A percentile compares a stretch with the other conserved stretches of the same genome.
Conservation (phyloP, 2,113 vertebrate species). For the Aspiorhynchus laticeps region DNA sequence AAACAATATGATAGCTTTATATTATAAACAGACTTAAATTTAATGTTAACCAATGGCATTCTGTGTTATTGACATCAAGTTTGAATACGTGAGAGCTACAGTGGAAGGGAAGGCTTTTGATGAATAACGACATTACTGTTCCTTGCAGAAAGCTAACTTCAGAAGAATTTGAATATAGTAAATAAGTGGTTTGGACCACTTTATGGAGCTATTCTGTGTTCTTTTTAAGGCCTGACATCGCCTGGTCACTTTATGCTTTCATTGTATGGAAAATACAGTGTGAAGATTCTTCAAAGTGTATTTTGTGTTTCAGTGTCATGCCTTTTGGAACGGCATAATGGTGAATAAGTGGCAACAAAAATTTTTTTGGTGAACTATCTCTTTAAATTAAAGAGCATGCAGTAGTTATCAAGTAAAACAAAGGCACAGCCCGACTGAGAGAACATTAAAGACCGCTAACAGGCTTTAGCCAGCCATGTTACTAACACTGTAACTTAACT, state of each 20-base stretch:
- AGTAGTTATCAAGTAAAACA: not conserved
- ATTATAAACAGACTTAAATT: not conserved
- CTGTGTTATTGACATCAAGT: not conserved
- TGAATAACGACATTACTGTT: not conserved
- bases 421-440: conserved; percentile 6
- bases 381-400: not conserved
- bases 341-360: not conserved
- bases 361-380: not conserved
- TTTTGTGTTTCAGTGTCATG: not conserved
- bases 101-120: not conserved
- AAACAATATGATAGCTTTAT: not conserved
- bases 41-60: not conserved
- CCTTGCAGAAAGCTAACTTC: not conserved
- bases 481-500: conserved; percentile 41
- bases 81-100: not conserved
- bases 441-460: conserved; percentile 40
- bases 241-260: not conserved
- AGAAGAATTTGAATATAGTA: not conserved
- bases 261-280: not conserved
- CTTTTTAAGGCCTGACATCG: not conserved
- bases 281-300: not conserved
- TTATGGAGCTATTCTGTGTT: not conserved
- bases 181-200: not conserved
- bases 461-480: conserved; percentile 47
- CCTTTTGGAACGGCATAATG: not conserved